Conservation (phyloP, 2,888 invertebrate genomes). For the Drosophila macrothrix region DNA sequence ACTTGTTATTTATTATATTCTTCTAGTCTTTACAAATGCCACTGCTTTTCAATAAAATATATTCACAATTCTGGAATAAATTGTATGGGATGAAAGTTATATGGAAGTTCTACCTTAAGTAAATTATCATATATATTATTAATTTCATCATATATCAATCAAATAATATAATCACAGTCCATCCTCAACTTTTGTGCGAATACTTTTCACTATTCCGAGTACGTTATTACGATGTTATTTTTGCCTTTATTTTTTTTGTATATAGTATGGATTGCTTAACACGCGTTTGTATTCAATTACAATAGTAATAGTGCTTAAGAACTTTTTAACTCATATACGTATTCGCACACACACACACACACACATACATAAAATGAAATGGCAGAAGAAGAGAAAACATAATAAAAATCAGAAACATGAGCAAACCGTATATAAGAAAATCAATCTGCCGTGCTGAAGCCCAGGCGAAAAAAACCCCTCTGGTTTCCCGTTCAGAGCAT, state of each 20-base stretch:
- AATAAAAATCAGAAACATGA: constrained; percentile 69
- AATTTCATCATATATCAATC: not conserved
- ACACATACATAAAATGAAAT: constrained; percentile 23
- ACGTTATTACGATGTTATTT: not conserved
- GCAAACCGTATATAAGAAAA: constrained; percentile 81
- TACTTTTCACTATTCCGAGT: not conserved
- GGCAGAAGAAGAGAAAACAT: constrained; percentile 46
- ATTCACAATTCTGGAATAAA: constrained; percentile 12
- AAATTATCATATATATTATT: not conserved
- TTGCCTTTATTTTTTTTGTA: not conserved
- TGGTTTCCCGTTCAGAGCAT: constrained; percentile 7
- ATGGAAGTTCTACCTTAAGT: not conserved
- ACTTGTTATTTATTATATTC: not conserved
- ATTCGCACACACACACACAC: constrained; percentile 5
- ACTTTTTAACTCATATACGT: constrained; percentile 24
- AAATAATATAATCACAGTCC: not conserved
- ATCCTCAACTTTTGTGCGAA: not conserved
- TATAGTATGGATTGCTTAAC: constrained; percentile 9
- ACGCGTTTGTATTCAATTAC: constrained; percentile 26
- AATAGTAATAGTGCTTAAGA: constrained; percentile 35
- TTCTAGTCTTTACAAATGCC: not conserved
- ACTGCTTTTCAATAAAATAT: not conserved
- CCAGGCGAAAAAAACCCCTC: constrained; percentile 23
- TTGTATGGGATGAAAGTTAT: not conserved
- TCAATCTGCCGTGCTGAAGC: constrained; percentile 73